A percentile compares a stretch with the other conserved stretches of the same genome.
These are phyloP conservation scores for Cyrtorhinus lividipennis DNA, from an alignment of 1,140 invertebrate genomes.

Conservation along the genomic window DNA sequence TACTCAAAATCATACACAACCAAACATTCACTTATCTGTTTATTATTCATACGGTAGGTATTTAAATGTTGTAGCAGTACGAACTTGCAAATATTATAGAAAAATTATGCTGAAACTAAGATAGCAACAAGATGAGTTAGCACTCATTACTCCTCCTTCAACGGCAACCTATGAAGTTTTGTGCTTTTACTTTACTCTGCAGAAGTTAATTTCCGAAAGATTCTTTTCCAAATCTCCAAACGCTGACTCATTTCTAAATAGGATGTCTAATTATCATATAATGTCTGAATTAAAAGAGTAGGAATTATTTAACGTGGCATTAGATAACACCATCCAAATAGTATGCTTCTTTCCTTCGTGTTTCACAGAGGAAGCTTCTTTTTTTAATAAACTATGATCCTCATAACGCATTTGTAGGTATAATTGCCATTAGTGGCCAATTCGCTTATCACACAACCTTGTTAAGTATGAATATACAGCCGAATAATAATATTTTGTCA, in stretches of 20 bases:
- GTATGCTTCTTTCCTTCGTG: background rate
- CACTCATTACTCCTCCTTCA: too few species aligned
- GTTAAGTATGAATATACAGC: slow-evolving; percentile 7
- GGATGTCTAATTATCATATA: background rate
- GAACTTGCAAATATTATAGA: background rate
- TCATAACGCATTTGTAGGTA: background rate
- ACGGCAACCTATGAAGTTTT: too few species aligned
- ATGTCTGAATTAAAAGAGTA: background rate
- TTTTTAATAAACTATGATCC: slow-evolving; percentile 3
- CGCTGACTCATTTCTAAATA: too few species aligned
- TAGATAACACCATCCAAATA: background rate
- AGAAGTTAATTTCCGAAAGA: too few species aligned
- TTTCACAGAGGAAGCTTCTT: background rate
- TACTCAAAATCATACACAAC: too few species aligned
- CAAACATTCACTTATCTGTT: background rate
- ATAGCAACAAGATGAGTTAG: background rate
- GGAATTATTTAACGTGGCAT: slow-evolving; percentile 3
- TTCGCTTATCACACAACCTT: slow-evolving; percentile 1
- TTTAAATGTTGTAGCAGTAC: background rate
- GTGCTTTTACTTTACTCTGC: too few species aligned
- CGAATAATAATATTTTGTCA: background rate
- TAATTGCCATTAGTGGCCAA: background rate
- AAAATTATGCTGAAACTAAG: background rate
- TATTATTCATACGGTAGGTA: background rate
- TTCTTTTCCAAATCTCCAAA: too few species aligned